Evolutionary conservation across 1,140 invertebrate genomes (phyloP), one percentile per base, ranked within the genome.

Genomic region (Batillaria attramentaria): DNA sequence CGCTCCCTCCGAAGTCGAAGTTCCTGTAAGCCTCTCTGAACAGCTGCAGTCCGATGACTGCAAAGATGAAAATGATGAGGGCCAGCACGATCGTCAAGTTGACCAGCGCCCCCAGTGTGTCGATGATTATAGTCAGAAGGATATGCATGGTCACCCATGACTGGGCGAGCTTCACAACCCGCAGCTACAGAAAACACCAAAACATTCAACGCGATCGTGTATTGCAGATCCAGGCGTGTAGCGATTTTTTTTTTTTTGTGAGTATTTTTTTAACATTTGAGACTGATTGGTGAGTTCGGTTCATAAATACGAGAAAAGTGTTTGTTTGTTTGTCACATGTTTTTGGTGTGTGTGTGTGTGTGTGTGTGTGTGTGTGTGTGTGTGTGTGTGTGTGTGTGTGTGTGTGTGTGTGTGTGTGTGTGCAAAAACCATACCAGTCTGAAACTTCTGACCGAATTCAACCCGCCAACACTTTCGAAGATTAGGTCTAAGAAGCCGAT

Each of bases 11-110:
- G 83, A 87, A 90, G 46, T 84, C 77, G 39, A 84, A 77, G 20
- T 31, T 39, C 18, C 82, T 94, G 90, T 98, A 98, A 90, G 96
- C 96, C 91, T 97, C 96, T 86, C 96, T 97, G 93, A 99, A 99
- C 82, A 99, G 94, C 92, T 99, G 97, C 95, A 99, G 98, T 84
- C 97, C 98, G 95, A 98, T 97, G 79, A 99, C 97, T 91, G 97
- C 97, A 93, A 98, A 99, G 92, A 99, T 99, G 93, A 98, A 99
- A 93, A 99, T 97, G 92, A 99, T 97, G 92, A 99, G 98, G 91
- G 95, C 96, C 90, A 99, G 94, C 86, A 99, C 97, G 92, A 99
- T 96, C 82, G 97, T 98, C 91, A 99, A 93, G 93, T 99, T 99
- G 93, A 97, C 97, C 92, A 99, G 94, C 87, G 98, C 97, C 88